Conservation (phyloP, 1,140 invertebrate species). For the Whitmania pigra region DNA sequence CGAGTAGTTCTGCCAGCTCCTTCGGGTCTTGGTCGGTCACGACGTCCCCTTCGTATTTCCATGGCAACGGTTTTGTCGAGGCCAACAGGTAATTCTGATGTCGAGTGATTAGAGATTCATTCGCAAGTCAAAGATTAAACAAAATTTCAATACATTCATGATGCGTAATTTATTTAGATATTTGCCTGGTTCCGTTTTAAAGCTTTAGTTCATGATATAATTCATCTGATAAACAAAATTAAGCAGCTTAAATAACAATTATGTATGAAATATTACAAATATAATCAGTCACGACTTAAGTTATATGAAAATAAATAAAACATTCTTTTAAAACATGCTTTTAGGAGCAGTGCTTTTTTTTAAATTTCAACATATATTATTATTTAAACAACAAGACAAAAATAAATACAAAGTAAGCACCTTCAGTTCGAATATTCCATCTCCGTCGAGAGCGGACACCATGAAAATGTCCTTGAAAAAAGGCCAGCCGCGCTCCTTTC, state of each 20-base stretch:
- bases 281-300: not conserved
- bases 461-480: constrained; percentile 74
- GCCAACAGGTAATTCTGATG: constrained; percentile 56
- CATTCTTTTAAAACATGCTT: not conserved
- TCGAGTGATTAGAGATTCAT: too few species aligned
- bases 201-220: too few species aligned
- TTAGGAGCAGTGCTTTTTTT: not conserved
- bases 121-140: too few species aligned
- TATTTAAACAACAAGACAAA: too few species aligned
- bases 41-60: constrained; percentile 53
- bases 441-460: constrained; percentile 64
- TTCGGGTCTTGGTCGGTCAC: constrained; percentile 60
- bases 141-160: too few species aligned
- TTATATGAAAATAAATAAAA: not conserved
- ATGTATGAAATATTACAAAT: not conserved
- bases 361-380: not conserved
- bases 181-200: too few species aligned
- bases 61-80: constrained; percentile 51
- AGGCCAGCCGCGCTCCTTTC: constrained; percentile 51
- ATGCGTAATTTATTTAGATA: too few species aligned
- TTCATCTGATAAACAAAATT: too few species aligned
- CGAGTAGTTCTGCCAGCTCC: constrained; percentile 55
- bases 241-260: too few species aligned
- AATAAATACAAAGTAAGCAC: too few species aligned
- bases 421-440: constrained; percentile 61